phyloP scores from a whole-genome alignment of 2,797 vertebrate species.

The Coregonus suidteri region DNA sequence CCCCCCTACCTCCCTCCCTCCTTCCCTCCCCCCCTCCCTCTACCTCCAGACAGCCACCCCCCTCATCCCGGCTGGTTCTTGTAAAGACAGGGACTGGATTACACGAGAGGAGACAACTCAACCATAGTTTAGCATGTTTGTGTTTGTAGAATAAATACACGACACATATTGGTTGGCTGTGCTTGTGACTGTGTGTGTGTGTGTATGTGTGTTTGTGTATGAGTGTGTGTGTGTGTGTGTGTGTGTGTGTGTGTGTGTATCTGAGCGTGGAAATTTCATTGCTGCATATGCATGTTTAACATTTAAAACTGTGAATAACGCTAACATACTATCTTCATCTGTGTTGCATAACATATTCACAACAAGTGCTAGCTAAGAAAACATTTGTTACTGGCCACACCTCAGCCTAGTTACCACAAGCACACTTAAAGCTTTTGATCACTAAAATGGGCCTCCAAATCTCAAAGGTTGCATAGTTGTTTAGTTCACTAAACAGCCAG shows the following conservation, averaged over 20 bases:
- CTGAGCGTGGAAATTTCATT: not conserved
- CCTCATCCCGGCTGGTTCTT: constrained; percentile 59
- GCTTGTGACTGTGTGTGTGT: constrained; percentile 37
- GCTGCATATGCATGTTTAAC: constrained; percentile 16
- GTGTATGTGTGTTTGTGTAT: constrained; percentile 12
- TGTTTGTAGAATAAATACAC: constrained; percentile 58
- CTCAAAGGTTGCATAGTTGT: constrained; percentile 38
- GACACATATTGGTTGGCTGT: constrained; percentile 61
- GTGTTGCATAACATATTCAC: not conserved
- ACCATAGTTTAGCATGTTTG: constrained; percentile 41
- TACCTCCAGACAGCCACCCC: constrained; percentile 55
- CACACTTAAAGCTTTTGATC: constrained; percentile 37
- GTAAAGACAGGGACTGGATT: constrained; percentile 75
- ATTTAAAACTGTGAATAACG: constrained; percentile 26
- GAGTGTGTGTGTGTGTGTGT: not conserved
- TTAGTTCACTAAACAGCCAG: constrained; percentile 19
- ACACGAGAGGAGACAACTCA: constrained; percentile 59
- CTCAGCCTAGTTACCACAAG: constrained; percentile 42
- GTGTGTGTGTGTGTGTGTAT: constrained; percentile 17
- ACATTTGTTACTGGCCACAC: constrained; percentile 45
- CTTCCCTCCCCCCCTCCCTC: constrained; percentile 65
- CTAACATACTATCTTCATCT: not conserved
- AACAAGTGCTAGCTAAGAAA: constrained; percentile 31
- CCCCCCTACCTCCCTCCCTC: constrained; percentile 47
- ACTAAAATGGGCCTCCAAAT: constrained; percentile 39